A percentile compares a stretch with the other conserved stretches of the same genome.
Evolutionary conservation across 2,888 invertebrate genomes (phyloP).

Genomic region (Cheilosia variabilis): DNA sequence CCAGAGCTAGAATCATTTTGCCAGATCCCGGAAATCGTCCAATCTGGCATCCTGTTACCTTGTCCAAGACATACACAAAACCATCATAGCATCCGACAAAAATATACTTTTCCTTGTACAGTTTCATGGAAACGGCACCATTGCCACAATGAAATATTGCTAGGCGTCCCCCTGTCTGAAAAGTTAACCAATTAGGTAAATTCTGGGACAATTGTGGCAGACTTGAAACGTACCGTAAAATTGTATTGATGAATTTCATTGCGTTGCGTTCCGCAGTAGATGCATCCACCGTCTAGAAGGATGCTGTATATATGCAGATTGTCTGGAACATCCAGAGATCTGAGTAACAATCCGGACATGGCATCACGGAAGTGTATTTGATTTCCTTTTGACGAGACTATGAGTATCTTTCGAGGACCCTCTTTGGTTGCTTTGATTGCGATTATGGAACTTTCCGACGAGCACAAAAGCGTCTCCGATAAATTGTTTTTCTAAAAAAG

Average conservation of each 20-base stretch:
- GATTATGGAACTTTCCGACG: constrained; percentile 87
- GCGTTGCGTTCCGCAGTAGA: constrained; percentile 91
- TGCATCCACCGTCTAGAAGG: constrained; percentile 87
- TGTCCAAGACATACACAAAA: constrained; percentile 88
- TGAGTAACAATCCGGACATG: constrained; percentile 87
- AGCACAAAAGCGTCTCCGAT: constrained; percentile 85
- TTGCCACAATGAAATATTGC: constrained; percentile 87
- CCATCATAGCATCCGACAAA: constrained; percentile 92
- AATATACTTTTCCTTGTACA: constrained; percentile 86
- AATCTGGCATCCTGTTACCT: constrained; percentile 84
- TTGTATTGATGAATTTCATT: constrained; percentile 90
- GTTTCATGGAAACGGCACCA: constrained; percentile 89
- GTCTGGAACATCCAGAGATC: constrained; percentile 86
- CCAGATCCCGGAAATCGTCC: constrained; percentile 88
- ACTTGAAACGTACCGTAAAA: constrained; percentile 87
- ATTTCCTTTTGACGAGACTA: constrained; percentile 88
- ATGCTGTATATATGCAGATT: constrained; percentile 88
- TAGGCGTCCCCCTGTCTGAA: constrained; percentile 87
- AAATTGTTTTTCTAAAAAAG: constrained; percentile 85
- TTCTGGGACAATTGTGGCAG: not conserved
- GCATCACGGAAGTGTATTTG: constrained; percentile 90
- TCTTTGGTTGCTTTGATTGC: constrained; percentile 89
- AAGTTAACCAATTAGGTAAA: constrained; percentile 31
- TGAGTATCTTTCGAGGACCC: constrained; percentile 87
- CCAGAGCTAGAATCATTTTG: constrained; percentile 89